Conservation (phyloP, 2,113 vertebrate genomes). For the Nothocercus nigrocapillus region DNA sequence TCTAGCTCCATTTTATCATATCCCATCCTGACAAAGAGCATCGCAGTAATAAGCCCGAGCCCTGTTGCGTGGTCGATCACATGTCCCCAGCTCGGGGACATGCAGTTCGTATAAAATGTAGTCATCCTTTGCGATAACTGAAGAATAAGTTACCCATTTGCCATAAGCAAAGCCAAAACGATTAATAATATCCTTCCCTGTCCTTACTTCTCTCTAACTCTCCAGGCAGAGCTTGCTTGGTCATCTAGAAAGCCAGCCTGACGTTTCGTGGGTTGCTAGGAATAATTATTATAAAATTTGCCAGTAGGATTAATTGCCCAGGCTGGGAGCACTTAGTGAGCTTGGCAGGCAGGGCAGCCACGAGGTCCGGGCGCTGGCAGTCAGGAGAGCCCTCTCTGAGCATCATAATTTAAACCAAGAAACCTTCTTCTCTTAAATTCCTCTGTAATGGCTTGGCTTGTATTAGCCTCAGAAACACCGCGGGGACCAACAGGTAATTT, state of each 20-base stretch:
- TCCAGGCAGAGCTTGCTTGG: background rate
- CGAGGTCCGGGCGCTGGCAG: background rate
- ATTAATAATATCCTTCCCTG: background rate
- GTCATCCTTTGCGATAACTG: background rate
- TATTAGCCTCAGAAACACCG: background rate
- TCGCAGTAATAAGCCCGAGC: background rate
- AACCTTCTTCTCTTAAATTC: background rate
- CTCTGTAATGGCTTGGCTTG: background rate
- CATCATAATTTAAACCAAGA: background rate
- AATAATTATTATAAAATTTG: background rate
- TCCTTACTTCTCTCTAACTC: background rate
- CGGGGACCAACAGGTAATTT: background rate
- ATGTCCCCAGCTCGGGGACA: background rate
- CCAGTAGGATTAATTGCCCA: background rate
- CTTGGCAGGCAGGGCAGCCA: background rate
- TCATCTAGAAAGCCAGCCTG: background rate
- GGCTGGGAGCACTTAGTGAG: background rate
- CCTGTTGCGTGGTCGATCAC: too few species aligned
- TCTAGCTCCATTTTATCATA: background rate
- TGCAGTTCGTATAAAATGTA: background rate
- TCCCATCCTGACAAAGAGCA: background rate
- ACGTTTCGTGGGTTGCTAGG: background rate
- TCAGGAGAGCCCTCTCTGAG: background rate
- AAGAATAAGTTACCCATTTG: background rate
- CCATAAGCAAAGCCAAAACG: background rate